Evolutionary conservation across 2,113 vertebrate species (phyloP), one percentile per base, ranked within the genome.

Genomic region (Burhinus oedicnemus): DNA sequence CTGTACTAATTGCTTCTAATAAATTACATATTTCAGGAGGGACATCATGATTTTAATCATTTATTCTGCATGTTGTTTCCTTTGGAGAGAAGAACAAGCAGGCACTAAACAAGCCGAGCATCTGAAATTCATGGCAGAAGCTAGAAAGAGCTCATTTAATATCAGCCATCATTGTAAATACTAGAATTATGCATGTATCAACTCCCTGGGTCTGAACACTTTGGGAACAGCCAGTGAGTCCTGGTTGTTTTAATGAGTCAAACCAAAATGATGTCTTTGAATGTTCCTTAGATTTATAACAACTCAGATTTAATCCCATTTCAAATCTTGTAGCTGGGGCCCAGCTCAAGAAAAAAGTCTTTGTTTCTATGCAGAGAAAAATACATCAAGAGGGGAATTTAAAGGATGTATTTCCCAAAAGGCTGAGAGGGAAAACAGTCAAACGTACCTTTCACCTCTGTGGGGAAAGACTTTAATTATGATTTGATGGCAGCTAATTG

Each of bases 1-100:
- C 85, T 93, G 71, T 91, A 95, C 89, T 96, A 97, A 97, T 95
- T 97, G 87, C 93, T 97, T 97, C 87, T 97, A 97, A 97, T 96
- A 97, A 96, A 97, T 95, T 95, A 97, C 95, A 83, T 95, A 95
- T 93, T 97, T 96, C 93, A 96, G 91, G 84, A 95, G 96, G 95
- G 96, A 96, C 87, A 94, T 80, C 54, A 83, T 91, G 95, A 95
- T 97, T 95, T 97, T 97, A 97, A 97, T 96, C 89, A 97, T 97
- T 96, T 95, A 97, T 97, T 95, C 96, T 93, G 87, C 95, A 91
- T 90, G 79, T 94, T 94, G 71, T 95, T 96, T 96, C 93, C 97
- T 95, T 97, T 71, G 58, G 95, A 97, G 97, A 91, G 62, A 84
- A 91, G 93, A 96, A 77, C 45, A 91, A 91, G 89, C 71, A 83